Base-by-base conservation (phyloP, 2,797 vertebrate genomes). In the Apogon talboti region DNA sequence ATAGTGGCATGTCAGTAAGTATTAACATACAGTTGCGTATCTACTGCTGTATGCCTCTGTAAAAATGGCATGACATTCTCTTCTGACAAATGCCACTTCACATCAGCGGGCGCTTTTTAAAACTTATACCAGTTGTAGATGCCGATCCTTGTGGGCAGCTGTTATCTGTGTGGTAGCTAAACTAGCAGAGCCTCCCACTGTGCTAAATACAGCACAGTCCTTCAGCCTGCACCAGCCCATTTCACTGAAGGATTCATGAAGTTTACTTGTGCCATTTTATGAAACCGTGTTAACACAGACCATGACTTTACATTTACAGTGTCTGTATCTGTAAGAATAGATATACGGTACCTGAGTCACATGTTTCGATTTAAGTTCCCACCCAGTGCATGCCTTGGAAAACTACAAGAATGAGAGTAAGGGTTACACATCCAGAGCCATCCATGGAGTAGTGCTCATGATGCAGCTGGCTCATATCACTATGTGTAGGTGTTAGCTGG, bases 401-500 rank as follows among this genome's bases (percentile, higher is more conserved):
- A 24, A 16, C 43, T 28, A 7, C 21, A 44, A 21, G 21, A 52
- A 19, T 41, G 7, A n/a, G 2, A 28, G 24, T 28, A 16, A 11
- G 11, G 24, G 16, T 72, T 58, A 19, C 42, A 59, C 71, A 52
- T 53, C 51, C n/a, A 16, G 11, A 18, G 4, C 15, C 15, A 2
- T 16, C 16, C 24, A 0, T 19, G 33, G 18, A 60, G n/a, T 7
- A 35, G 56, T 61, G 30, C 13, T 51, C 10, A 50, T 42, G 18
- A 44, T 16, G 35, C 42, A 37, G 66, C 54, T 40, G 16, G 50
- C 21, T 69, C 48, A 45, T 64, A 41, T 48, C 28, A 0, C 16
- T 9, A 53, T 66, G 54, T 50, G 60, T 64, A 74, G 41, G 79
- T 68, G 62, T 75, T 56, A 9, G 21, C 16, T 40, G n/a, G 6